Evolutionary conservation across 2,797 vertebrate genomes (phyloP).

Genomic region (Siniperca undulata): DNA sequence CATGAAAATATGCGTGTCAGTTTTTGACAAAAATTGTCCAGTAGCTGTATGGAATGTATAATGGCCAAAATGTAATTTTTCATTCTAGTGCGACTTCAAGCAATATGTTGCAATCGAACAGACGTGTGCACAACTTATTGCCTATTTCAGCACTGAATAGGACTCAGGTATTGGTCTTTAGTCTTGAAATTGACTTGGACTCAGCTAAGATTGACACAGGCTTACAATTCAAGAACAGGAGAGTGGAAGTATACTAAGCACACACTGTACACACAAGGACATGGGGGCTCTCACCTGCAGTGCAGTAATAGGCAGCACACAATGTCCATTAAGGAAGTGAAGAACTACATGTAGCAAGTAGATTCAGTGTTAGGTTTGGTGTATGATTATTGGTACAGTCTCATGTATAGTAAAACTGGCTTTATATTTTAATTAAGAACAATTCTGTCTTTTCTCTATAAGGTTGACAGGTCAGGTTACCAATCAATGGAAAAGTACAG

Average conservation of each 20-base stretch:
- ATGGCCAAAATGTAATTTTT: conserved; percentile 9
- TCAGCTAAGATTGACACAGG: conserved; percentile 13
- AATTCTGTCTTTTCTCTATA: not conserved
- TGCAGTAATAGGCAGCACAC: conserved; percentile 21
- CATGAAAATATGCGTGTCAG: not conserved
- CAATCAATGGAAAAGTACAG: not conserved
- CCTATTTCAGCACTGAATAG: conserved; percentile 23
- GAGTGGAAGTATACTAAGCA: conserved; percentile 12
- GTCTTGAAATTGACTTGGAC: conserved; percentile 38
- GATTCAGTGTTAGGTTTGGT: not conserved
- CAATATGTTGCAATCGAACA: conserved; percentile 15
- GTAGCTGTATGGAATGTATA: not conserved
- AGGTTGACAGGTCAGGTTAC: not conserved
- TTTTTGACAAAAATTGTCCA: not conserved
- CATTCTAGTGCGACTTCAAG: not conserved
- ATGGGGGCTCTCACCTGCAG: conserved; percentile 26
- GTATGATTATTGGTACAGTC: not conserved
- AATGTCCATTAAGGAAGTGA: not conserved
- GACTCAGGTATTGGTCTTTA: conserved; percentile 22
- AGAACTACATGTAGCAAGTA: not conserved
- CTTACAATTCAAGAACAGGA: conserved; percentile 19
- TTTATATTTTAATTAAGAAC: not conserved
- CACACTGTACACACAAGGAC: conserved; percentile 24
- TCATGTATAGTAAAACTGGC: not conserved
- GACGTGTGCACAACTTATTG: not conserved